Evolutionary conservation across 2,888 invertebrate species (phyloP).

Genomic region (Cosmia pyralina): DNA sequence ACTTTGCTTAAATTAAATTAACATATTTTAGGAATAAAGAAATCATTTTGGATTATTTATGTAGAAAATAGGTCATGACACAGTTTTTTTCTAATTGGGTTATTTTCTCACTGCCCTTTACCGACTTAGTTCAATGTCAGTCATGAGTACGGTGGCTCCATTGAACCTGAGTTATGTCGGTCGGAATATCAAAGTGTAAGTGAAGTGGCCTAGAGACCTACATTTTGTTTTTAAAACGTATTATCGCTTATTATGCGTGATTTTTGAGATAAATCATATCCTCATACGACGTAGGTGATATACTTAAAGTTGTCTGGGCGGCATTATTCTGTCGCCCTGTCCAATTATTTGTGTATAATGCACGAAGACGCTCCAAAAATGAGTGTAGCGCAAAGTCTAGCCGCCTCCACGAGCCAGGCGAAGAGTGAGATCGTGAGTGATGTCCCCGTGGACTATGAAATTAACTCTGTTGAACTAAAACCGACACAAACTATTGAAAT

Average conservation of each 20-base stretch:
- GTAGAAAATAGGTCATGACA: conserved; percentile 83
- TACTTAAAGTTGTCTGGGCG: conserved; percentile 75
- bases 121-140: conserved; percentile 91
- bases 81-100: conserved; percentile 84
- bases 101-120: conserved; percentile 89
- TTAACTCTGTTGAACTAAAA: conserved; percentile 86
- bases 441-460: conserved; percentile 85
- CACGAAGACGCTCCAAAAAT: conserved; percentile 93
- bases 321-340: conserved; percentile 80
- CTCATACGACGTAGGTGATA: conserved; percentile 86
- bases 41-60: conserved; percentile 50
- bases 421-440: conserved; percentile 85
- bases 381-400: conserved; percentile 92
- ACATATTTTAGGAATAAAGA: conserved; percentile 28
- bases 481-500: conserved; percentile 88
- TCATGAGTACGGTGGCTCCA: conserved; percentile 92
- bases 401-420: conserved; percentile 91
- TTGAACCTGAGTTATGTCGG: conserved; percentile 93
- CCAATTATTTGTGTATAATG: conserved; percentile 89
- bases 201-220: conserved; percentile 97
- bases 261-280: conserved; percentile 91
- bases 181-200: conserved; percentile 95
- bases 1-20: conserved; percentile 26
- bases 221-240: conserved; percentile 90
- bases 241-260: conserved; percentile 81